Evolutionary conservation across 2,888 invertebrate genomes (phyloP), one percentile per base, ranked within the genome.

Genomic region (Coremacera marginata): DNA sequence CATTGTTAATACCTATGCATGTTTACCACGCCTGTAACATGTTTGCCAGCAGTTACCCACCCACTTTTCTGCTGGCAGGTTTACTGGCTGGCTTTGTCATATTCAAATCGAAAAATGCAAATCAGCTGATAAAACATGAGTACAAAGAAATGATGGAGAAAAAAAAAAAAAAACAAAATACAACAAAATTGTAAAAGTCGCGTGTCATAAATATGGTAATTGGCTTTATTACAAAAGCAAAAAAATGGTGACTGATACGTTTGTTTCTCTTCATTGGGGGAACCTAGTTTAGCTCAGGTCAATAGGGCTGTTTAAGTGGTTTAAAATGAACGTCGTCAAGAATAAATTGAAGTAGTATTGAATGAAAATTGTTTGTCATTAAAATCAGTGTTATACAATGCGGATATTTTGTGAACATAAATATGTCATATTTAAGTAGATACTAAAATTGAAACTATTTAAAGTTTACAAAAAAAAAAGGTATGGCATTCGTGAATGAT

Each of bases 201-300:
- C 82, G 79, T 83, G 81, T 79, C 79, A 81, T 81, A 82, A 81
- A 82, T 82, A 83, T 82, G 82, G 82, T 82, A 82, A 82, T 82
- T 77, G 79, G 71, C 76, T 80, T 79, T 25, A 72, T 60, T 73
- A 44, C 34, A 60, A 68, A 49, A 62, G 57, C 19, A 49, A 51
- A 60, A 62, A 51, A 62, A 55, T 52, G 62, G 70, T 52, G 25
- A 62, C 63, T 51, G 76, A 70, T 70, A 70, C 9, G 62, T 62
- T 62, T 60, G 27, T 11, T 37, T 34, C 27, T 68, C 25, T 27
- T 0, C 49, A 55, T 16, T 11, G 70, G 27, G 25, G 49, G 4
- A n/a, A 44, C 51, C 16, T 25, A 44, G 44, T 44, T 44, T 44
- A 11, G 14, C 1, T 2, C 14, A 11, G 44, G 44, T 44, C 44